Evolutionary conservation across 2,113 vertebrate species (phyloP).

Genomic region (Anolis carolinensis): DNA sequence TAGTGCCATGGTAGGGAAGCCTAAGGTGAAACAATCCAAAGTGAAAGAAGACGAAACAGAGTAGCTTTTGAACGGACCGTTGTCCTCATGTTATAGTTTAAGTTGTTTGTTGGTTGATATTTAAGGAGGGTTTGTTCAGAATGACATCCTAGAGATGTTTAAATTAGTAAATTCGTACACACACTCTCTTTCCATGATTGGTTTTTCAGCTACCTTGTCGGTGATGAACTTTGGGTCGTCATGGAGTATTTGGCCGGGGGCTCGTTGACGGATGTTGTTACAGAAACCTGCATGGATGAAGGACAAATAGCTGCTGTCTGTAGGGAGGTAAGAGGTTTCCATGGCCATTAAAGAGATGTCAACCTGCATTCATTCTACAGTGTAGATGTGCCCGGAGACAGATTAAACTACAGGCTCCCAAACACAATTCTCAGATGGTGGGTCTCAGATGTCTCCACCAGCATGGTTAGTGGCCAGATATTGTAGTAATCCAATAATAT

Average conservation of each 20-base stretch:
- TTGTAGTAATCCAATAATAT: background rate
- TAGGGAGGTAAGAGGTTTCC: conserved; percentile 86
- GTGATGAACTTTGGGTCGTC: conserved; percentile 98
- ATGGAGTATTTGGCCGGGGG: conserved; percentile 99
- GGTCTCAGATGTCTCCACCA: background rate
- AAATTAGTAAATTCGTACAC: background rate
- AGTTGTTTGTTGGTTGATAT: too few relatives aligned
- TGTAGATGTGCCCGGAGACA: background rate
- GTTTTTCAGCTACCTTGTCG: conserved; percentile 90
- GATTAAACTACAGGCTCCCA: background rate
- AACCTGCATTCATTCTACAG: too few relatives aligned
- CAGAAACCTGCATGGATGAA: conserved; percentile 98
- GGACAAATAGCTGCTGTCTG: conserved; percentile 98
- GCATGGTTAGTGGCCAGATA: background rate
- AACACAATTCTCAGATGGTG: background rate
- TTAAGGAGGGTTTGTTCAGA: too few relatives aligned
- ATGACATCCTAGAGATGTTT: background rate
- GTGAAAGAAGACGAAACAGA: too few relatives aligned
- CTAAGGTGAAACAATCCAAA: too few relatives aligned
- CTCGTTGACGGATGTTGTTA: conserved; percentile 96
- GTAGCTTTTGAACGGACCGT: too few relatives aligned
- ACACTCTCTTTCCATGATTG: background rate
- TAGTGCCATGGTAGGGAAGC: too few relatives aligned
- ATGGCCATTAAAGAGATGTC: too few relatives aligned
- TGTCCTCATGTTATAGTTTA: background rate